These are phyloP conservation scores for Leptinotarsa undecemlineata DNA, from an alignment of 1,140 invertebrate species.

Conservation along the genomic window DNA sequence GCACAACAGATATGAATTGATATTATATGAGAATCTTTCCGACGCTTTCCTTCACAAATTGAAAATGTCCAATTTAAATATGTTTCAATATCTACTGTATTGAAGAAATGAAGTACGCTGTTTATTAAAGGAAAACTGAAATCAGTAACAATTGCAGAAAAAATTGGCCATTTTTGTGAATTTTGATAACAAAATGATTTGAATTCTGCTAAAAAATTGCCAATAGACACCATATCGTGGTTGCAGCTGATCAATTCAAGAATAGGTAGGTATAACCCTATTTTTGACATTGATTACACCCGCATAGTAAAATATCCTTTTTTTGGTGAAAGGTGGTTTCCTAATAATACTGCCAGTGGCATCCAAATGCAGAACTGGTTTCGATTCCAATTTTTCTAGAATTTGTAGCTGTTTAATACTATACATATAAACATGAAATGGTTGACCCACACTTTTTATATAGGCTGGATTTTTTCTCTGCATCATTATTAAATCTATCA, in stretches of 20 bases:
- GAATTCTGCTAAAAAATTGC: slow-evolving; percentile 12
- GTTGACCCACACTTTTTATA: slow-evolving; percentile 16
- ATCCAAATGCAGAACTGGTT: neutral
- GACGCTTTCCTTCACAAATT: neutral
- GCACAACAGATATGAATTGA: slow-evolving; percentile 14
- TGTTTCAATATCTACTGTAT: slow-evolving; percentile 22
- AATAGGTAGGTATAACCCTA: slow-evolving; percentile 14
- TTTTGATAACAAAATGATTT: slow-evolving; percentile 11
- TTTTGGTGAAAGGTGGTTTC: neutral
- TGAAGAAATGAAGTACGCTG: slow-evolving; percentile 4
- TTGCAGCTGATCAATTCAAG: slow-evolving; percentile 16
- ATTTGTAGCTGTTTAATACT: slow-evolving; percentile 15
- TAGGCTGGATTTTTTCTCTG: slow-evolving; percentile 16
- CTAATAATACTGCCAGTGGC: neutral
- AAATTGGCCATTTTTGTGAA: slow-evolving; percentile 5
- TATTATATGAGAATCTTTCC: neutral
- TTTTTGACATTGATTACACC: slow-evolving; percentile 2
- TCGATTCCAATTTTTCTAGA: neutral
- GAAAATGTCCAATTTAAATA: slow-evolving; percentile 15
- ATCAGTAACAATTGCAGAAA: neutral
- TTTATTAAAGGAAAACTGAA: slow-evolving; percentile 23
- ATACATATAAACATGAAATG: slow-evolving; percentile 3
- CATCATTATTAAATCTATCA: slow-evolving; percentile 16
- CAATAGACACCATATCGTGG: neutral
- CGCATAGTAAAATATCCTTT: neutral